These are phyloP conservation scores for Tiliacea aurago DNA, from an alignment of 2,888 invertebrate genomes.

Conservation along the genomic window DNA sequence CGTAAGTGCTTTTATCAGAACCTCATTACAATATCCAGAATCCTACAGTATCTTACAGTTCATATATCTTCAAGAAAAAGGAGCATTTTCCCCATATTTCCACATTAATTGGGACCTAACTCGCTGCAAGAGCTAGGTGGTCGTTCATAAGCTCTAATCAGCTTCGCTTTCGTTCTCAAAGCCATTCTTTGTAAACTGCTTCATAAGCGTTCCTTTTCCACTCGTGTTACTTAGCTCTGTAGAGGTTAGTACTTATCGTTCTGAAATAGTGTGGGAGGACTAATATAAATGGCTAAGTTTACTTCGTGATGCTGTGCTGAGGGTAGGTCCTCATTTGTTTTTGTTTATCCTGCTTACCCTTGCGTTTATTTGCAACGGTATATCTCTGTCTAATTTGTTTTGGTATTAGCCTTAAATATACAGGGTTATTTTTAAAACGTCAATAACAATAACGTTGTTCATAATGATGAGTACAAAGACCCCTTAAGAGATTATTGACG, in stretches of 20 bases:
- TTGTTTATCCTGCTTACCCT: not conserved
- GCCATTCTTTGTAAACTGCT: constrained; percentile 54
- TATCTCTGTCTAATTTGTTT: not conserved
- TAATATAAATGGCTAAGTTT: constrained; percentile 19
- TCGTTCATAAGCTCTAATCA: constrained; percentile 62
- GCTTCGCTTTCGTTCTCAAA: constrained; percentile 47
- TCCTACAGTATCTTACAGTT: not conserved
- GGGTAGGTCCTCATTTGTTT: not conserved
- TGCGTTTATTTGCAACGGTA: not conserved
- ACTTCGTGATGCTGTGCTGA: not conserved
- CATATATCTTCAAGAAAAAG: constrained; percentile 10
- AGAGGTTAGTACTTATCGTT: constrained; percentile 35
- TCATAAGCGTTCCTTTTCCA: constrained; percentile 42
- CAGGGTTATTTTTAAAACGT: too few species aligned
- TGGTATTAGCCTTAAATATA: not conserved
- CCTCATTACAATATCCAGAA: not conserved
- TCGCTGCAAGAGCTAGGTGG: constrained; percentile 15
- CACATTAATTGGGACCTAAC: constrained; percentile 49
- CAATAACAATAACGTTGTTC: too few species aligned
- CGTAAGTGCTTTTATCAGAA: not conserved
- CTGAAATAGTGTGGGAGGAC: constrained; percentile 34
- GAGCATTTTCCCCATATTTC: constrained; percentile 29
- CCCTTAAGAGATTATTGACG: too few species aligned
- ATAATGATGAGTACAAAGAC: too few species aligned
- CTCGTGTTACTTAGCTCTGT: constrained; percentile 47